Conservation (phyloP, 2,888 invertebrate species). For the Phrixothrix hirtus region DNA sequence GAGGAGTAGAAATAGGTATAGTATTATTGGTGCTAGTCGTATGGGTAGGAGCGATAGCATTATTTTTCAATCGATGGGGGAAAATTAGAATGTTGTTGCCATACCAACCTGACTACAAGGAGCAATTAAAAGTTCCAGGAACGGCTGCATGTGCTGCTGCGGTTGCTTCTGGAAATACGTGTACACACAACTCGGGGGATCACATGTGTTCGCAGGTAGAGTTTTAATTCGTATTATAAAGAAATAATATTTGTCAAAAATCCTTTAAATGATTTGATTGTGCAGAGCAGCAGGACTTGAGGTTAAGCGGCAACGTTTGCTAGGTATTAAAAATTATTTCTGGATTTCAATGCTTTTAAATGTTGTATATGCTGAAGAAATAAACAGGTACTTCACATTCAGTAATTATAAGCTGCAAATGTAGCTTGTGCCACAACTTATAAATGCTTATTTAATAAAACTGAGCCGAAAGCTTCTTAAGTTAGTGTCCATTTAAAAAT, state of each 20-base stretch:
- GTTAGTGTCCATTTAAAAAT: constrained; percentile 1
- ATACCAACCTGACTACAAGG: constrained; percentile 90
- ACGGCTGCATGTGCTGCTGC: constrained; percentile 69
- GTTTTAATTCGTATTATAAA: constrained; percentile 2
- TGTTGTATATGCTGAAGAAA: constrained; percentile 8
- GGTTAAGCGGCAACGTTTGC: constrained; percentile 12
- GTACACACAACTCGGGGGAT: constrained; percentile 62
- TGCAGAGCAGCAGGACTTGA: constrained; percentile 22
- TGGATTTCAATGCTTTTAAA: constrained; percentile 19
- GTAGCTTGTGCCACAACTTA: constrained; percentile 9
- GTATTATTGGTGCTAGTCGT: constrained; percentile 80
- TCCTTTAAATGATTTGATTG: constrained; percentile 3
- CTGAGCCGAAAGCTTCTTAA: constrained; percentile 1
- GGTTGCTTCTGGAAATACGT: constrained; percentile 58
- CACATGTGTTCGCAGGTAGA: constrained; percentile 66
- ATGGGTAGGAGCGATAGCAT: constrained; percentile 84
- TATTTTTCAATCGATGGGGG: constrained; percentile 88
- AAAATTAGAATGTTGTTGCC: constrained; percentile 89
- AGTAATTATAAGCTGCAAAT: constrained; percentile 1
- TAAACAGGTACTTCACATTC: constrained; percentile 7
- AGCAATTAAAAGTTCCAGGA: constrained; percentile 80
- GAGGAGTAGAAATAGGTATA: constrained; percentile 89
- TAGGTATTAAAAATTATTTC: constrained; percentile 17
- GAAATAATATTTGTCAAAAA: constrained; percentile 2
- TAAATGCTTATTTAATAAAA: background rate